phyloP scores from a whole-genome alignment of 2,113 vertebrate species.

The Mus pahari region DNA sequence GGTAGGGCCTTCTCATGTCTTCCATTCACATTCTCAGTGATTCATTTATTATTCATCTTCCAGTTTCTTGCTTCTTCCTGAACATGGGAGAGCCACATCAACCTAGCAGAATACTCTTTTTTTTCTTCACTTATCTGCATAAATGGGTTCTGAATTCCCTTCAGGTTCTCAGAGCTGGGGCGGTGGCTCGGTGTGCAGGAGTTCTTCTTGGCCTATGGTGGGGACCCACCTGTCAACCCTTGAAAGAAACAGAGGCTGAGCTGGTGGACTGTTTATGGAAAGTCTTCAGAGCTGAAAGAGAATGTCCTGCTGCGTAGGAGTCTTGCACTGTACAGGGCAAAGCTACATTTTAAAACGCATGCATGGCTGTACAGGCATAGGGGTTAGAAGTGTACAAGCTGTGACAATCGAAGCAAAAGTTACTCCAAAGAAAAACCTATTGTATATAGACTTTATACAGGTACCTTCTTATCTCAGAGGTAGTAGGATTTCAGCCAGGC shows the following conservation, averaged over 20 bases:
- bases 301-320: neutral
- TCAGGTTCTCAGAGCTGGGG: neutral
- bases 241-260: neutral
- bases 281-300: neutral
- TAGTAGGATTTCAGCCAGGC: neutral
- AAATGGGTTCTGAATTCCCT: neutral
- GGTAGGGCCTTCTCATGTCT: neutral
- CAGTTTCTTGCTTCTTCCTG: neutral
- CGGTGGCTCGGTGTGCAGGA: too few species aligned
- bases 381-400: neutral
- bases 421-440: neutral
- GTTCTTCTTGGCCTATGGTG: too few species aligned
- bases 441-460: neutral
- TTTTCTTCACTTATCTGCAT: neutral
- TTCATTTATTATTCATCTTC: rapidly evolving
- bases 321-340: neutral
- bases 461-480: neutral
- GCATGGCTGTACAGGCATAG: neutral
- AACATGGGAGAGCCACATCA: neutral
- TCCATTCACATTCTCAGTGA: neutral
- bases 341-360: neutral
- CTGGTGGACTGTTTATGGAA: neutral
- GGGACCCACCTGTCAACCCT: neutral
- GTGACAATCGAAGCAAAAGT: neutral
- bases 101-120: neutral